phyloP scores from a whole-genome alignment of 2,797 vertebrate genomes.

The Potorous gilbertii region DNA sequence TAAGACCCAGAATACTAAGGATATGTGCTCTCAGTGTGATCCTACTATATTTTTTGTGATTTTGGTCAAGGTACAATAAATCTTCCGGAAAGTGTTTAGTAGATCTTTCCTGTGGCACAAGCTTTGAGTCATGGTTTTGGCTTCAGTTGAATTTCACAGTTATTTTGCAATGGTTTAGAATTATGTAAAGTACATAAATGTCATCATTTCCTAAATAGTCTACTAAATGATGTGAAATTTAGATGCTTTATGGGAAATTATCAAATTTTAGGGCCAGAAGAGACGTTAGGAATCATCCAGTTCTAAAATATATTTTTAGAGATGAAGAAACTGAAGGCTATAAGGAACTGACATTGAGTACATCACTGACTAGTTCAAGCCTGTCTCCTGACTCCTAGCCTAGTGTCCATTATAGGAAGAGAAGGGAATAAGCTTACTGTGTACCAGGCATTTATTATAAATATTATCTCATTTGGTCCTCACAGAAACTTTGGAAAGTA shows the following conservation, averaged over 20 bases:
- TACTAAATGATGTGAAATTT: background rate
- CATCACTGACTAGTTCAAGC: background rate
- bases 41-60: background rate
- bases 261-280: background rate
- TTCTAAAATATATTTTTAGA: background rate
- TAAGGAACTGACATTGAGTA: background rate
- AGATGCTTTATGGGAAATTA: background rate
- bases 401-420: background rate
- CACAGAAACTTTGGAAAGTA: background rate
- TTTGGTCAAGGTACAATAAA: background rate
- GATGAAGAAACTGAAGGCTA: conserved; percentile 26
- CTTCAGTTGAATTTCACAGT: background rate
- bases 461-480: background rate
- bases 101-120: background rate
- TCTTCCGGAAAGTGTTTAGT: background rate
- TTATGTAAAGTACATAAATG: background rate
- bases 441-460: background rate
- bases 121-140: background rate
- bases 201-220: background rate
- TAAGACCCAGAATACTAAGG: background rate
- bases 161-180: background rate
- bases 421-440: background rate
- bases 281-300: background rate
- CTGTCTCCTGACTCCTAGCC: background rate
- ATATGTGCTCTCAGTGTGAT: rapidly evolving